Evolutionary conservation across 2,797 vertebrate species (phyloP), one percentile per base, ranked within the genome.

Genomic region (Lacerta bilineata): DNA sequence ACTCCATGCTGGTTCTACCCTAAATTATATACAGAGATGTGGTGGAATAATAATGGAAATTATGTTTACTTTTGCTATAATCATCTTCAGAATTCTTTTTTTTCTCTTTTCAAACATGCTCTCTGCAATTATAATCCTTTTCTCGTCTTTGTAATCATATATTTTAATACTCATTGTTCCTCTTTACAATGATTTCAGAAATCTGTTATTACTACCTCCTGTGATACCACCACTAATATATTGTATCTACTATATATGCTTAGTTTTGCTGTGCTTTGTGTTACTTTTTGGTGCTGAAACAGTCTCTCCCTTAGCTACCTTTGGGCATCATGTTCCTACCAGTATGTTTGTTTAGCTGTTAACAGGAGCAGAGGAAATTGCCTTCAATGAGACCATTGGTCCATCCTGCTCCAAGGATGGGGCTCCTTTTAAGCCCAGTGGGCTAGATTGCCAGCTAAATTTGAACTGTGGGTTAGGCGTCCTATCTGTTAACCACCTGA

Each of bases 91-190:
- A 85, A 55, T 61, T 84, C 17, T 11, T 15, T 2, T 79, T 88
- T 46, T 55, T 80, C 29, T 80, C 29, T 83, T 68, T 80, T 89
- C 86, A 90, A 76, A 90, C 79, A 90, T 23, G 76, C 9, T 89
- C 55, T 91, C 90, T 93, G 82, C 6, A 89, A 90, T 92, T 92
- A 82, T 23, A 61, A 33, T 23, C 59, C 84, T 80, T 89, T 79
- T 88, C 93, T 87, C 80, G 83, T 4, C 84, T 88, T 84, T 91
- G 74, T 87, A 86, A 92, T 91, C 36, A 88, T 59, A 74, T 69
- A 89, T 68, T 90, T 80, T 84, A 91, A 94, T 90, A 50, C 66
- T 84, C 87, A 84, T 84, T 91, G 93, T 92, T 93, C 86, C 74
- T 64, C 76, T 91, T 90, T 43, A 2, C 84, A 90, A 80, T 84